Base-by-base conservation (phyloP, 2,888 invertebrate genomes). In the Pollenia amentaria region DNA sequence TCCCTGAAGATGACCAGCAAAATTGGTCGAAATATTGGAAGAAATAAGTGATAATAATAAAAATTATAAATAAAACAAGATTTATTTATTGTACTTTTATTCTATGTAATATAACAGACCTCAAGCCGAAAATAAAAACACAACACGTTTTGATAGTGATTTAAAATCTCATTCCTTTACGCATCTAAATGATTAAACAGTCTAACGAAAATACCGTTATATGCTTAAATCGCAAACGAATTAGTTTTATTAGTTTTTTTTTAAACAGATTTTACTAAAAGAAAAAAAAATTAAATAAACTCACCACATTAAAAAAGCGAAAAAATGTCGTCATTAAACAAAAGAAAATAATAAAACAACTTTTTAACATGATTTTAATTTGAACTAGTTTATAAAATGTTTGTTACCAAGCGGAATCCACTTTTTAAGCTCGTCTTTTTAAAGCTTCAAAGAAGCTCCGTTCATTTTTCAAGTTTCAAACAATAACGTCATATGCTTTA, bases 361-460 rank as follows among this genome's bases (percentile, higher is more conserved):
- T 21, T 11, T 57, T 38, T 6, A 29, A 38, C n/a, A 51, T 51
- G 16, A 38, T 67, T 29, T 14, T 29, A 29, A 38, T n/a, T n/a
- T n/a, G 29, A 3, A 29, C 29, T 29, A 29, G 29, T 29, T 48
- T 42, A 3, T 1, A 44, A 21, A 40, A 9, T 44, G 72, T 42
- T 53, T 40, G 51, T 76, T 76, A 29, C 51, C 42, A 76, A 51
- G 76, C 76, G 51, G 76, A 64, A 76, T 53, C n/a, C 11, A 60
- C 2, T 11, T 38, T 67, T 48, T 16, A 51, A 38, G 29, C n/a
- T 46, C 3, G 40, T 7, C 9, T 57, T 29, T 14, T 67, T 10
- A n/a, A 14, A n/a, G 4, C 29, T 48, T 46, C 21, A 29, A 29
- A 67, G 21, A 67, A 29, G 18, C 55, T 21, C 7, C 18, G 42